Conservation (phyloP, 2,797 vertebrate species). For the Petrocephalus sullivani region DNA sequence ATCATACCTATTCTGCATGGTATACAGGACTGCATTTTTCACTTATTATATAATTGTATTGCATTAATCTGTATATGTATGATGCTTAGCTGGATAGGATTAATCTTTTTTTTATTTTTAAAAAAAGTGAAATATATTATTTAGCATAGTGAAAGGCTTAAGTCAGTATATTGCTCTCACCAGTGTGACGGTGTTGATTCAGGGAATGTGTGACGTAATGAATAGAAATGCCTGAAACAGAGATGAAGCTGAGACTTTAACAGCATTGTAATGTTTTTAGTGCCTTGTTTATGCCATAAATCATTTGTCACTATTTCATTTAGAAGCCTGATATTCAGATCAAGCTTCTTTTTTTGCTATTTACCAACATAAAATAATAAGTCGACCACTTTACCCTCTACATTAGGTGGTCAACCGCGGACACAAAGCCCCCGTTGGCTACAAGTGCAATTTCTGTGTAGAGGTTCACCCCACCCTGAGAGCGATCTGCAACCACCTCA, state of each 20-base stretch:
- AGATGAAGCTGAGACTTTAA: background rate
- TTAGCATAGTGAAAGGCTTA: slow-evolving; percentile 1
- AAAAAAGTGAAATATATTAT: no score
- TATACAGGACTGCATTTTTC: background rate
- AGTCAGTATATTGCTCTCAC: background rate
- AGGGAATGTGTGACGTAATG: background rate
- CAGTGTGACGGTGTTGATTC: background rate
- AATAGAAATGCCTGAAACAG: background rate
- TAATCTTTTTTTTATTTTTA: background rate
- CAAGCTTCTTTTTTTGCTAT: background rate
- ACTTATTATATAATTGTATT: background rate
- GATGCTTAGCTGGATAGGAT: background rate
- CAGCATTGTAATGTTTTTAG: background rate
- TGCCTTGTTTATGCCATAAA: background rate
- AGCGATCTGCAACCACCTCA: slow-evolving; percentile 96
- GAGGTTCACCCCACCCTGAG: slow-evolving; percentile 93
- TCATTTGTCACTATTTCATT: background rate
- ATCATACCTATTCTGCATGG: background rate
- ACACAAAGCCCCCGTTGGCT: slow-evolving; percentile 72
- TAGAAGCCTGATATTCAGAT: background rate
- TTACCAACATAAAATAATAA: background rate
- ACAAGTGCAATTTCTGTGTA: slow-evolving; percentile 94
- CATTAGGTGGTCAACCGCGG: slow-evolving; percentile 46
- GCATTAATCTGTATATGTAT: background rate
- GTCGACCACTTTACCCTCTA: background rate